Conservation (phyloP, 2,797 vertebrate species). For the Vultur gryphus region DNA sequence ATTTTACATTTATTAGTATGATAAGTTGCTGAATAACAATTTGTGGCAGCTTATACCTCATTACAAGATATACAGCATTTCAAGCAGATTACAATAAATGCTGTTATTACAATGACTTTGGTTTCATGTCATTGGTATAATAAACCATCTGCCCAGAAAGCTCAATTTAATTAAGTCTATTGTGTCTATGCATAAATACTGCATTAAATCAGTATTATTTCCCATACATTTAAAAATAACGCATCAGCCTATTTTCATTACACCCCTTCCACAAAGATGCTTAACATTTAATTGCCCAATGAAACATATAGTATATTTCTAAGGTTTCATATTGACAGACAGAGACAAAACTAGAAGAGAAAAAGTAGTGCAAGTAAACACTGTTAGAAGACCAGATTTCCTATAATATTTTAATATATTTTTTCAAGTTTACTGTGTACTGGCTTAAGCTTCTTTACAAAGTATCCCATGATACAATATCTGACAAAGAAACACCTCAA, state of each 20-base stretch:
- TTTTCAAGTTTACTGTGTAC: neutral
- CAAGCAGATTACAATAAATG: neutral
- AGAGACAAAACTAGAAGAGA: neutral
- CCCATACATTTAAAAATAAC: slow-evolving; percentile 1
- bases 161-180: slow-evolving; percentile 19
- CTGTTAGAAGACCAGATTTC: neutral
- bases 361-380: neutral
- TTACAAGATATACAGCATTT: neutral
- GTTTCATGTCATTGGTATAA: neutral
- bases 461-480: neutral
- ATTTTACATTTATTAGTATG: neutral
- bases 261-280: neutral
- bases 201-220: slow-evolving; percentile 1
- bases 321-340: neutral
- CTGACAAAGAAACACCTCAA: neutral
- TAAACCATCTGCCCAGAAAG: slow-evolving; percentile 13
- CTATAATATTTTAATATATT: neutral
- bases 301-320: neutral
- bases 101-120: neutral
- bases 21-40: neutral
- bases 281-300: neutral
- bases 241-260: neutral
- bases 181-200: neutral
- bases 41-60: neutral
- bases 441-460: neutral